Conservation (phyloP, 2,888 invertebrate genomes). For the Xestoiulus laeticollis region DNA sequence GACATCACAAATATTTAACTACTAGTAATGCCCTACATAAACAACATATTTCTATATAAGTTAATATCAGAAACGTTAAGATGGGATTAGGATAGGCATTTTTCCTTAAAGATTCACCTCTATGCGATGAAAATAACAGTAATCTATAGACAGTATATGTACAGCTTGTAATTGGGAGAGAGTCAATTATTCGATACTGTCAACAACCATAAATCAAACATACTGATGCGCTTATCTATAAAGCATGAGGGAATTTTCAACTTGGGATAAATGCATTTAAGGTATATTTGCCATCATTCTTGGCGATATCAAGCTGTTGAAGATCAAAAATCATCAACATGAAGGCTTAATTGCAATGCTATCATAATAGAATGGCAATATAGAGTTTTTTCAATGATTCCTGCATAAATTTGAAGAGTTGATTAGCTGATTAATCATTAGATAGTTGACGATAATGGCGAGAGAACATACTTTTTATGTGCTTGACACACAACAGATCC, state of each 20-base stretch:
- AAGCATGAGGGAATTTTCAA: slow-evolving; percentile 21
- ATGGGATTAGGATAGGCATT: background rate
- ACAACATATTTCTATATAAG: background rate
- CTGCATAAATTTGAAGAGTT: background rate
- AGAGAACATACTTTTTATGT: background rate
- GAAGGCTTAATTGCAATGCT: background rate
- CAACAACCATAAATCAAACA: slow-evolving; percentile 33
- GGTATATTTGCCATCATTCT: background rate
- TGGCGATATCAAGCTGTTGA: background rate
- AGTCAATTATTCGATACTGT: slow-evolving; percentile 21
- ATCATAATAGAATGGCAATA: background rate
- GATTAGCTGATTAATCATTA: slow-evolving; percentile 15
- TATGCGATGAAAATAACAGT: background rate
- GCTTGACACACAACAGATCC: background rate
- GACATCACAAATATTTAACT: background rate
- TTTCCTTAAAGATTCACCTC: background rate
- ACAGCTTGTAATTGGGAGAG: background rate
- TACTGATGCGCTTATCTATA: background rate
- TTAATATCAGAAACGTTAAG: background rate
- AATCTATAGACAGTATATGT: background rate
- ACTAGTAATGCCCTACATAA: background rate
- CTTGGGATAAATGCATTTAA: background rate
- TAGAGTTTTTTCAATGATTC: background rate
- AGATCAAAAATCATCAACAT: background rate
- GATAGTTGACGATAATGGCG: background rate